A percentile compares a stretch with the other conserved stretches of the same genome.
Evolutionary conservation across 2,888 invertebrate genomes (phyloP).

Genomic region (Drosophila anomelani): DNA sequence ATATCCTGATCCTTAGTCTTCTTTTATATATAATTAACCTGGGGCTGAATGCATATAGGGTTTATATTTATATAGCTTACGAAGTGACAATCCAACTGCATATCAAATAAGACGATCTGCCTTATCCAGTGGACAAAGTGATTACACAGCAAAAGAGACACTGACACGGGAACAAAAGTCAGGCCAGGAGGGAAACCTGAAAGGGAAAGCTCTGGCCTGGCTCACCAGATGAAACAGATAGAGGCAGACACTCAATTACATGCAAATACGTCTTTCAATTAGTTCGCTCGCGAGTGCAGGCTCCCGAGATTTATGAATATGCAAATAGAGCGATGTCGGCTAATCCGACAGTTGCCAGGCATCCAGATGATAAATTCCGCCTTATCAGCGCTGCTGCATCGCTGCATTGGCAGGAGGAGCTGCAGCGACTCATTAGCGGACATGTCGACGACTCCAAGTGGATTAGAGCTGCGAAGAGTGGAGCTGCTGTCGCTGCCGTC

Average conservation of each 20-base stretch:
- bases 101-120: constrained; percentile 43
- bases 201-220: constrained; percentile 25
- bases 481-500: constrained; percentile 14
- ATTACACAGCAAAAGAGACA: constrained; percentile 40
- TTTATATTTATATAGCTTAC: not conserved
- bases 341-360: constrained; percentile 60
- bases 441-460: constrained; percentile 57
- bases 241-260: constrained; percentile 56
- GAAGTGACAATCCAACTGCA: constrained; percentile 41
- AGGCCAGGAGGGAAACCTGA: constrained; percentile 14
- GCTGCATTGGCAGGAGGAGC: constrained; percentile 23
- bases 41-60: not conserved
- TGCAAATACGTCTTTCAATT: constrained; percentile 62
- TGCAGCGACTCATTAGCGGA: constrained; percentile 62
- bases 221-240: constrained; percentile 12
- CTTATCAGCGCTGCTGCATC: constrained; percentile 52
- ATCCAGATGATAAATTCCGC: constrained; percentile 55
- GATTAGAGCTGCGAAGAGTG: constrained; percentile 17
- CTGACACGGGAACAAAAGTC: constrained; percentile 8
- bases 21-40: not conserved
- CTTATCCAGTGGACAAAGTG: constrained; percentile 37
- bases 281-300: constrained; percentile 34
- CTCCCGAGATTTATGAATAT: constrained; percentile 62
- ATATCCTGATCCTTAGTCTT: not conserved
- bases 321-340: constrained; percentile 62